Evolutionary conservation across 1,140 invertebrate species (phyloP), one percentile per base, ranked within the genome.

Genomic region (Chironomus tepperi): DNA sequence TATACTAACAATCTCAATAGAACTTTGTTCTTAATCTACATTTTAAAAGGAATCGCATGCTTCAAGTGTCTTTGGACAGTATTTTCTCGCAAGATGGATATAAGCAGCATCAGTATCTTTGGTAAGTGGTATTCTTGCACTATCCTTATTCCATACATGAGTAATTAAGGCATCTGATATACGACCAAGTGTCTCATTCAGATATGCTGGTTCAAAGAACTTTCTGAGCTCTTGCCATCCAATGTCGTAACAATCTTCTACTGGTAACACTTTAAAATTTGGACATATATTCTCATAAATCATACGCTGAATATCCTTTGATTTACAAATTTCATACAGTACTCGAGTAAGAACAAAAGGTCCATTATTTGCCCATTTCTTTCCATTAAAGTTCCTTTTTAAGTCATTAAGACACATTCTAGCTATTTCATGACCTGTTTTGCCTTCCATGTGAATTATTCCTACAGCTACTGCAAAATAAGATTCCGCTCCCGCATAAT

Each of bases 71-170:
- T 81, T 83, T 0, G 89, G 88, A 79, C 89, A 90, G 81, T 85
- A 84, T 74, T 85, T 83, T 74, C 84, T 82, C 1, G 89, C 88
- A 24, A 88, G 83, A 34, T 83, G 75, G 8, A 83, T 83, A 75
- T 90, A 90, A 1, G 88, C 85, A 43, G 84, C 84, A 24, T 83
- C 80, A 6, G 12, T 83, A 81, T n/a, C 0, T 86, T 81, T 15
- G 78, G 77, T 19, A n/a, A 90, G 80, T 24, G 77, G 80, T 65
- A 80, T 78, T 0, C 80, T 76, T 15, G 79, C 82, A 73, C 88
- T 89, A 57, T 88, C 85, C 65, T 87, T 88, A 77, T 91, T 91
- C 89, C 89, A 91, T 0, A 91, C 88, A 75, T 91, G 90, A 74
- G 90, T 87, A 0, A 84, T 83, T 75, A 84, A 83, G 2, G 89